Conservation (phyloP, 2,888 invertebrate genomes). For the Sthenelais limicola region DNA sequence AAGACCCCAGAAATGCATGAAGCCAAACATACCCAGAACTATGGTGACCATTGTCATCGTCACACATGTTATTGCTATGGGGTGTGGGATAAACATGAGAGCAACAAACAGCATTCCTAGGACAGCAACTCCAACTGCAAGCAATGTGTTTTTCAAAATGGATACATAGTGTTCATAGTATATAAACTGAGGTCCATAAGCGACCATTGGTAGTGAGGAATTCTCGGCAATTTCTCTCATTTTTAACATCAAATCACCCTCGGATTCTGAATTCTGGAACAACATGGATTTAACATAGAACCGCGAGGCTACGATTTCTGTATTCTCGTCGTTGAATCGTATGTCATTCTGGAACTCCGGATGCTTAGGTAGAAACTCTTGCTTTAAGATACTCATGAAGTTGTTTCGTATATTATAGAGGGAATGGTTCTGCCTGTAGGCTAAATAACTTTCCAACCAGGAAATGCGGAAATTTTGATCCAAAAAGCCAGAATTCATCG, state of each 20-base stretch:
- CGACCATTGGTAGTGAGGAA: slow-evolving; percentile 53
- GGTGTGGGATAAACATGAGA: slow-evolving; percentile 61
- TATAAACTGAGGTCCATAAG: slow-evolving; percentile 57
- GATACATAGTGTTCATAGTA: slow-evolving; percentile 62
- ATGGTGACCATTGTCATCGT: slow-evolving; percentile 58
- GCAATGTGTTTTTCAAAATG: slow-evolving; percentile 59
- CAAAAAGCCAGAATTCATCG: slow-evolving; percentile 16
- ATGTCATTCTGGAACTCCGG: slow-evolving; percentile 42
- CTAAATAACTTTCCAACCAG: slow-evolving; percentile 43
- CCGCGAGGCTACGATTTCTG: slow-evolving; percentile 84
- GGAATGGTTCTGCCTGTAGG: slow-evolving; percentile 31
- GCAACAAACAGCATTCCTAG: slow-evolving; percentile 60
- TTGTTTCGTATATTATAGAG: slow-evolving; percentile 7
- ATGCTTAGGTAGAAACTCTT: slow-evolving; percentile 36
- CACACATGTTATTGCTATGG: slow-evolving; percentile 56
- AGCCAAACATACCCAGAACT: slow-evolving; percentile 61
- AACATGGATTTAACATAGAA: slow-evolving; percentile 91
- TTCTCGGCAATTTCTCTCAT: slow-evolving; percentile 55
- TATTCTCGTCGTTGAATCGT: slow-evolving; percentile 45
- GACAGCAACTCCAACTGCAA: slow-evolving; percentile 59
- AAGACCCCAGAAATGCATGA: slow-evolving; percentile 58
- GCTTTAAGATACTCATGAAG: slow-evolving; percentile 27
- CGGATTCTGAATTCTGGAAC: slow-evolving; percentile 81
- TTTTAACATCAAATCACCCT: slow-evolving; percentile 57
- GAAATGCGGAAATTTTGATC: slow-evolving; percentile 39